Base-by-base conservation (phyloP, 2,888 invertebrate species). In the Trisateles emortualis region DNA sequence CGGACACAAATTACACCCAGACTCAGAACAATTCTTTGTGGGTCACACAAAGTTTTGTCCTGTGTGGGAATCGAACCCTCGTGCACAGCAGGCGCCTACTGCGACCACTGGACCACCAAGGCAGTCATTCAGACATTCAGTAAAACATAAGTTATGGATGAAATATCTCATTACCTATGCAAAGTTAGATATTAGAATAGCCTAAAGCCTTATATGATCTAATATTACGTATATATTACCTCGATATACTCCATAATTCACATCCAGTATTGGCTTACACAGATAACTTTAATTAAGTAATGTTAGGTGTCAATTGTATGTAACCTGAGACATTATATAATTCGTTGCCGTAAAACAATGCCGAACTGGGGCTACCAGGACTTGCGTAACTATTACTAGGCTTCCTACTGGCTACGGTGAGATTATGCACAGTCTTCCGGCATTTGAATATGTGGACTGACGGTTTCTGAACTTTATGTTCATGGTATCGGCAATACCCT, bases 311-410 rank as follows among this genome's bases (percentile, higher is more conserved):
- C 62, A 59, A 56, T 55, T 51, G 57, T 62, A 41, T 39, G 65
- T 53, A 65, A 68, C 54, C 1, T 17, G 42, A 64, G 11, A 55
- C 42, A 19, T 72, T 72, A 69, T 51, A 54, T 60, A 59, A 71
- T 29, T 48, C 41, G 44, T 46, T 44, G 30, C 51, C 33, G 54
- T 49, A 52, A 65, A 62, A 73, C 66, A 73, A 66, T 68, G 60
- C 61, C 48, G 53, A 54, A 54, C 55, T 59, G 43, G 57, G 55
- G 56, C 60, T 65, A 47, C 59, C 19, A 49, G 40, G 44, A 40
- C 38, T 69, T 69, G 51, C 53, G 64, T 45, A 69, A 68, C 36
- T 9, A n/a, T 13, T 19, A n/a, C 8, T 29, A 30, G 33, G 51
- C 56, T 63, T 54, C 60, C 68, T 59, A 50, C 63, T 60, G 36